Evolutionary conservation across 2,113 vertebrate species (phyloP).

Genomic region (Lepus timidus): DNA sequence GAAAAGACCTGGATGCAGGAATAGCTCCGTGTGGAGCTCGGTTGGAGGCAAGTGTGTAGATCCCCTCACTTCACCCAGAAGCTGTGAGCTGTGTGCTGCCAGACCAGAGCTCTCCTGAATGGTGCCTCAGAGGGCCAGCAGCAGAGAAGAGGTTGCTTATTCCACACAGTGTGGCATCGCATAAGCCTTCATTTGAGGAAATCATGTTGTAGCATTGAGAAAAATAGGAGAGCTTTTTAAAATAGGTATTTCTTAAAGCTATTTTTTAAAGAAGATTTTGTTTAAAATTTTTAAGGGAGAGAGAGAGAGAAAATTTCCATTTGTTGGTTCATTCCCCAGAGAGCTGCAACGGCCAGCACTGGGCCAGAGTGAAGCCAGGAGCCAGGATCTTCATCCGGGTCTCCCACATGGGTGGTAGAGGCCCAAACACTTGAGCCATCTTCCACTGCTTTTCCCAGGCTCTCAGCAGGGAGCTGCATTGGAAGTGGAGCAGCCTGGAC

Average conservation of each 20-base stretch:
- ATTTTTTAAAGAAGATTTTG: neutral
- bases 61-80: neutral
- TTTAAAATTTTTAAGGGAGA: neutral
- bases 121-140: neutral
- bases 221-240: neutral
- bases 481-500: too few relatives aligned
- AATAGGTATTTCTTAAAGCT: neutral
- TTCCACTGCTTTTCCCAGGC: too few relatives aligned
- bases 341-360: too few relatives aligned
- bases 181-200: slow-evolving; percentile 3
- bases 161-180: neutral
- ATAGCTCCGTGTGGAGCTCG: neutral
- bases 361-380: too few relatives aligned
- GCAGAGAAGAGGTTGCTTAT: neutral
- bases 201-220: slow-evolving; percentile 11
- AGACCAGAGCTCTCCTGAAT: neutral
- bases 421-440: too few relatives aligned
- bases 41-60: neutral
- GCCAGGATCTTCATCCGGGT: too few relatives aligned
- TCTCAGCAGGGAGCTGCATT: too few relatives aligned
- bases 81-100: neutral
- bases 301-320: neutral
- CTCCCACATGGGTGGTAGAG: too few relatives aligned
- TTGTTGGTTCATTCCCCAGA: too few relatives aligned
- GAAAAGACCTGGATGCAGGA: neutral